Evolutionary conservation across 2,888 invertebrate species (phyloP).

Genomic region (Electrophaes corylata): DNA sequence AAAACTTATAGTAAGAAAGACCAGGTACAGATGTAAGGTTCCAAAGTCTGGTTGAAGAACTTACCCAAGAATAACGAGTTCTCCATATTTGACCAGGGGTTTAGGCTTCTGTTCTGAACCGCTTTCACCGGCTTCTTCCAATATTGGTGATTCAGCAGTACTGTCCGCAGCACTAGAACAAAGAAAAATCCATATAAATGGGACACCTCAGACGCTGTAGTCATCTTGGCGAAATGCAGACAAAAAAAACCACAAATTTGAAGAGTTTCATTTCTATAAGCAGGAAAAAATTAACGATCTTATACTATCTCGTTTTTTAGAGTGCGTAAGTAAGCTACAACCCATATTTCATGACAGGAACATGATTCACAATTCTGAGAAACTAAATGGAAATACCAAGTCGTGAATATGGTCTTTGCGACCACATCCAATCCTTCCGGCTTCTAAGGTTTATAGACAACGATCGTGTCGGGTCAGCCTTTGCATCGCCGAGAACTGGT

Average conservation of each 20-base stretch:
- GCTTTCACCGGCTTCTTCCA: constrained; percentile 90
- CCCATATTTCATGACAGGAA: constrained; percentile 4
- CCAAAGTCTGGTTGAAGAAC: constrained; percentile 48
- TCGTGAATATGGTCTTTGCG: constrained; percentile 34
- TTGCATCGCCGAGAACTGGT: constrained; percentile 60
- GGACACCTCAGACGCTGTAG: not conserved
- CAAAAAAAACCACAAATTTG: too few species aligned
- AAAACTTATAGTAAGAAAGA: not conserved
- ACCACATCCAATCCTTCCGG: constrained; percentile 57
- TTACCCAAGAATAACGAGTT: constrained; percentile 97
- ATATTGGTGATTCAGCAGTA: constrained; percentile 88
- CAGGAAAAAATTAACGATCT: too few species aligned
- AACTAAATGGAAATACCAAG: constrained; percentile 5
- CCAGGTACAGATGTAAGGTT: not conserved
- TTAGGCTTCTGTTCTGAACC: constrained; percentile 91
- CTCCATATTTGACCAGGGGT: constrained; percentile 93
- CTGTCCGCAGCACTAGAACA: constrained; percentile 82
- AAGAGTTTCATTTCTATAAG: too few species aligned
- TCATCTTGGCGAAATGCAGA: not conserved
- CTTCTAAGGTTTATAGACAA: constrained; percentile 54
- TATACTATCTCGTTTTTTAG: too few species aligned
- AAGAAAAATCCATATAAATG: constrained; percentile 29
- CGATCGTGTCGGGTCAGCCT: constrained; percentile 52
- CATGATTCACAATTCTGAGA: constrained; percentile 23
- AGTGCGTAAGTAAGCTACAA: not conserved